A percentile compares a stretch with the other conserved stretches of the same genome.
Conservation (phyloP, 2,888 invertebrate genomes). For the Cephus rjabovi region DNA sequence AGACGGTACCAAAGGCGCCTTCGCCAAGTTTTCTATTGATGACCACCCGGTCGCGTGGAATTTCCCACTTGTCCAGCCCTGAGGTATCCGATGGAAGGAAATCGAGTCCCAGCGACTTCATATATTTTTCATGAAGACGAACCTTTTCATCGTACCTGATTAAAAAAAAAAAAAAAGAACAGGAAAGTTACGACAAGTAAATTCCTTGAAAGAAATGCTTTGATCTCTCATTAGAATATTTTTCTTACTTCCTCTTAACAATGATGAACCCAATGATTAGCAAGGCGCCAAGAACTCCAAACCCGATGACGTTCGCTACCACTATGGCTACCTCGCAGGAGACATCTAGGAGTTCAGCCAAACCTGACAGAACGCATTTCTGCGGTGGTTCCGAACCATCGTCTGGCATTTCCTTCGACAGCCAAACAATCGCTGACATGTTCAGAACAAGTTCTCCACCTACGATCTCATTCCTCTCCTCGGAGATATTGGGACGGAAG, state of each 20-base stretch:
- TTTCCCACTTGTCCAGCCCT: conserved; percentile 87
- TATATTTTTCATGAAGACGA: conserved; percentile 74
- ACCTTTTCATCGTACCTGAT: conserved; percentile 76
- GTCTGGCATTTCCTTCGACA: conserved; percentile 72
- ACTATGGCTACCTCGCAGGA: conserved; percentile 81
- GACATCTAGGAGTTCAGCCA: conserved; percentile 77
- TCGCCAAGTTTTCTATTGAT: conserved; percentile 88
- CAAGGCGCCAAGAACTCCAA: conserved; percentile 70
- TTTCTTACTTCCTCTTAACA: conserved; percentile 72
- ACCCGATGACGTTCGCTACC: conserved; percentile 73
- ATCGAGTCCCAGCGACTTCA: conserved; percentile 78
- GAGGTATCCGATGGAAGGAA: conserved; percentile 67
- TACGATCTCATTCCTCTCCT: conserved; percentile 65
- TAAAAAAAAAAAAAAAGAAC: background rate
- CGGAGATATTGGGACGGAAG: conserved; percentile 70
- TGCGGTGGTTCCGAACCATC: conserved; percentile 75
- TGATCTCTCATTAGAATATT: background rate
- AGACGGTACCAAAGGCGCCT: conserved; percentile 94
- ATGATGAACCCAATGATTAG: conserved; percentile 73
- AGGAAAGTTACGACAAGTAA: background rate
- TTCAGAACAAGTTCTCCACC: conserved; percentile 71
- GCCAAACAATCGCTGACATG: conserved; percentile 73
- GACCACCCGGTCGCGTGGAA: conserved; percentile 85
- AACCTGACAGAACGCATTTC: conserved; percentile 75
- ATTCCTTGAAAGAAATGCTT: conserved; percentile 1